Evolutionary conservation across 1,140 invertebrate genomes (phyloP), one percentile per base, ranked within the genome.

Genomic region (Aradophagus sp.): DNA sequence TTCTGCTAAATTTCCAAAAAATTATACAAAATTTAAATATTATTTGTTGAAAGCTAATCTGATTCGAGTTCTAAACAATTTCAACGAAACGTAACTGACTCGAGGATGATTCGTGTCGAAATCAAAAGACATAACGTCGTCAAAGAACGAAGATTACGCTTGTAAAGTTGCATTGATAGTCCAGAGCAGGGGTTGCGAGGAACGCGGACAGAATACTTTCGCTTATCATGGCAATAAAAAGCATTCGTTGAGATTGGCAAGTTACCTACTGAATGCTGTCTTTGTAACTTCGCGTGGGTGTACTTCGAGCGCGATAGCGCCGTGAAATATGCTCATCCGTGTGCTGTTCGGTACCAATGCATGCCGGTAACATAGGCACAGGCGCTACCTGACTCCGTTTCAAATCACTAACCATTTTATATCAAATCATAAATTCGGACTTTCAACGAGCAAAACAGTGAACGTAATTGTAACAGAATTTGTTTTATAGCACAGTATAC

Each of bases 161-260:
- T 66, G 75, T 75, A 73, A 73, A 70, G 45, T 75, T 77, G 69
- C 56, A 67, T 62, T 52, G 45, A 58, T 73, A 58, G 53, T 52
- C 34, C 29, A 27, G 11, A 61, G 29, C 27, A 29, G 63, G 32
- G 56, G 55, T 74, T 58, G 72, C 23, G 13, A 42, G 20, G 27
- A 71, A 39, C 32, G 36, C 52, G 61, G 15, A 32, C 35, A 44
- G 35, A 55, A 47, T 63, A 48, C 66, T 63, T 55, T 65, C 56
- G 80, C 80, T 81, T 80, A 80, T 80, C 79, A 71, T 27, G 56
- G 73, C 72, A 81, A 82, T 81, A 81, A 82, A 82, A 81, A 77
- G 55, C 74, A 79, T 79, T 78, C 77, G 47, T 63, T 59, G 74
- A 75, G 75, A 81, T 83, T 78, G 76, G 79, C 75, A 80, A 74